Percentiles rank a stretch among this genome's conserved stretches.
These are phyloP conservation scores for Rutpela maculata DNA, from an alignment of 2,888 invertebrate species.

Conservation along the genomic window DNA sequence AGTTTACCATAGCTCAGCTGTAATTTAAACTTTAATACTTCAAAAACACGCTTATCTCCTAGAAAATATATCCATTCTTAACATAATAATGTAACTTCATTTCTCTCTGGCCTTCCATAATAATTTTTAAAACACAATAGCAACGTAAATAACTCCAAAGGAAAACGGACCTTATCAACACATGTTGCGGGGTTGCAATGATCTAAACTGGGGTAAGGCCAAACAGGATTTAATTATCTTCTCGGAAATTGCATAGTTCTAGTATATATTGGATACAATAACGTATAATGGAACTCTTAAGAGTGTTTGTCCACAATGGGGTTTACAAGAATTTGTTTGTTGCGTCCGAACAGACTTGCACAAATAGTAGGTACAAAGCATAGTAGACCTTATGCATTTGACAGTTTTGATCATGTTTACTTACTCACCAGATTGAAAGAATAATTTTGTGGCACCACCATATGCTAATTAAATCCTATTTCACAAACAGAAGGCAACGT, in stretches of 20 bases:
- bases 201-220: constrained; percentile 46
- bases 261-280: constrained; percentile 35
- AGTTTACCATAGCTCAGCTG: neutral
- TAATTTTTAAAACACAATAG: constrained; percentile 15
- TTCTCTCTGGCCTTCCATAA: constrained; percentile 21
- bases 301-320: constrained; percentile 29
- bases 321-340: constrained; percentile 4
- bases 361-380: no score
- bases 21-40: constrained; percentile 21
- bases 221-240: constrained; percentile 42
- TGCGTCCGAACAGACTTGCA: neutral
- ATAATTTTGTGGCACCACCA: no score
- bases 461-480: no score
- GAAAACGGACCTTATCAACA: constrained; percentile 5
- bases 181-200: constrained; percentile 34
- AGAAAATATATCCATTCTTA: constrained; percentile 12
- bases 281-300: constrained; percentile 41
- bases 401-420: no score
- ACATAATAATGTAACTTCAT: constrained; percentile 18
- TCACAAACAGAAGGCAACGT: no score
- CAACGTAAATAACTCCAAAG: constrained; percentile 5
- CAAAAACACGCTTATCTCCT: neutral
- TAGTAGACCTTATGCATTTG: no score
- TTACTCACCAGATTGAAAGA: no score
- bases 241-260: constrained; percentile 39